These are phyloP conservation scores for Nothocercus nigrocapillus DNA, from an alignment of 2,113 vertebrate species.

Conservation along the genomic window DNA sequence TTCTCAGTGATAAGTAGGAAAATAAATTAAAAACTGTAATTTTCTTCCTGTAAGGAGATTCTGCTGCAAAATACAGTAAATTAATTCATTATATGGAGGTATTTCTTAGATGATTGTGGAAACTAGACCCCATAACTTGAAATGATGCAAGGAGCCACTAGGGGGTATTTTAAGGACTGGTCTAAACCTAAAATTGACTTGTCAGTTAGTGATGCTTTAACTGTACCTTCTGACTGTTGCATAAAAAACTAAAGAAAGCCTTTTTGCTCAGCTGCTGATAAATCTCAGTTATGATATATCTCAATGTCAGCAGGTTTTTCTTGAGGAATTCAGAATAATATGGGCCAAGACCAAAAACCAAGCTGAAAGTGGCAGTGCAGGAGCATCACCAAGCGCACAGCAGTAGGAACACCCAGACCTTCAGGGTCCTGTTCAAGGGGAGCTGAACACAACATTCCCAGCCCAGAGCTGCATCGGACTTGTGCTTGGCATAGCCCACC, in stretches of 20 bases:
- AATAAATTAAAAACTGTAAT: not conserved
- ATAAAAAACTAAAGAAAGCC: not conserved
- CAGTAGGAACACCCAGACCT: not conserved
- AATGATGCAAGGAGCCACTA: not conserved
- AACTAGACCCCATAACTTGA: not conserved
- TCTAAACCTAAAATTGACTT: not conserved
- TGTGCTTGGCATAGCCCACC: not conserved
- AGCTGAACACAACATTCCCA: not conserved
- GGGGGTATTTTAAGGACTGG: not conserved
- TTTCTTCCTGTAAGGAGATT: not conserved
- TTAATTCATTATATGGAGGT: not conserved
- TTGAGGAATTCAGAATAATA: not conserved
- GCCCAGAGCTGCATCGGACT: not conserved
- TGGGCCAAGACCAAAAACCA: not conserved
- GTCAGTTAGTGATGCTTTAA: not conserved
- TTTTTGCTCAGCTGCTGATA: not conserved
- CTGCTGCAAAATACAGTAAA: not conserved
- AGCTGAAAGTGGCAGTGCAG: not conserved
- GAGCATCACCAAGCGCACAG: not conserved
- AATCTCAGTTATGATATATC: not conserved
- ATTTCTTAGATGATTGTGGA: not conserved
- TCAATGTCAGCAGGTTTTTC: not conserved
- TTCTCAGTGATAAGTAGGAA: not conserved
- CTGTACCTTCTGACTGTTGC: not conserved
- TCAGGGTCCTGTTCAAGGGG: accelerated